A percentile compares a stretch with the other conserved stretches of the same genome.
Conservation (phyloP, 2,888 invertebrate genomes). For the Drosophila barbarae region DNA sequence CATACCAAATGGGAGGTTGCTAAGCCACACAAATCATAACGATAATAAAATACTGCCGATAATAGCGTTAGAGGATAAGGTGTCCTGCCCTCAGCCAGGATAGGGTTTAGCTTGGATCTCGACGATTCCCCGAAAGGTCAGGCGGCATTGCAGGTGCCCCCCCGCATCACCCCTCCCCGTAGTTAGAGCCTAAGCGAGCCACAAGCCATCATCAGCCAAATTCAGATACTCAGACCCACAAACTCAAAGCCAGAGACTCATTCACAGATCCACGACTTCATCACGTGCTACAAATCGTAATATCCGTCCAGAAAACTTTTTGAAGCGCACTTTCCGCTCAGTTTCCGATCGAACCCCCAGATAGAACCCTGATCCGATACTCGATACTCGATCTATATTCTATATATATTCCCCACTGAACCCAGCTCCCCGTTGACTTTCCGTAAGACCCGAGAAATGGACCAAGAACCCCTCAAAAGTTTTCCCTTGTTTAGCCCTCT, state of each 20-base stretch:
- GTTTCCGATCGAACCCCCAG: neutral
- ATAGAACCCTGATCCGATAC: neutral
- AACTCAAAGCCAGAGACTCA: constrained; percentile 2
- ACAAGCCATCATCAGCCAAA: constrained; percentile 1
- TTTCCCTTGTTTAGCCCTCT: constrained; percentile 2
- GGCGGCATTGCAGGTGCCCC: constrained; percentile 28
- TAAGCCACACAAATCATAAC: constrained; percentile 29
- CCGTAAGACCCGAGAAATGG: constrained; percentile 28
- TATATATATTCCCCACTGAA: neutral
- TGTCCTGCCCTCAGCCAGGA: constrained; percentile 1
- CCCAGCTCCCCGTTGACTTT: neutral
- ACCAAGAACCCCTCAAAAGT: constrained; percentile 35
- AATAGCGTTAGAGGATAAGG: constrained; percentile 10
- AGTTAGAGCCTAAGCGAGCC: constrained; percentile 9
- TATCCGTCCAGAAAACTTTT: constrained; percentile 72
- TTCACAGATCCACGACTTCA: constrained; percentile 12
- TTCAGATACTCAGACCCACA: neutral
- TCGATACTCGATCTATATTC: neutral
- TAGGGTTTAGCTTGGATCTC: constrained; percentile 22
- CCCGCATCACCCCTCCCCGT: neutral
- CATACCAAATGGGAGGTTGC: constrained; percentile 4
- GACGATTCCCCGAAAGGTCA: constrained; percentile 11
- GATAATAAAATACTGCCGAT: constrained; percentile 21
- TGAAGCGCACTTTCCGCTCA: constrained; percentile 57
- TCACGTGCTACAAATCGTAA: constrained; percentile 69